Evolutionary conservation across 2,888 invertebrate species (phyloP).

Genomic region (Acleris holmiana): DNA sequence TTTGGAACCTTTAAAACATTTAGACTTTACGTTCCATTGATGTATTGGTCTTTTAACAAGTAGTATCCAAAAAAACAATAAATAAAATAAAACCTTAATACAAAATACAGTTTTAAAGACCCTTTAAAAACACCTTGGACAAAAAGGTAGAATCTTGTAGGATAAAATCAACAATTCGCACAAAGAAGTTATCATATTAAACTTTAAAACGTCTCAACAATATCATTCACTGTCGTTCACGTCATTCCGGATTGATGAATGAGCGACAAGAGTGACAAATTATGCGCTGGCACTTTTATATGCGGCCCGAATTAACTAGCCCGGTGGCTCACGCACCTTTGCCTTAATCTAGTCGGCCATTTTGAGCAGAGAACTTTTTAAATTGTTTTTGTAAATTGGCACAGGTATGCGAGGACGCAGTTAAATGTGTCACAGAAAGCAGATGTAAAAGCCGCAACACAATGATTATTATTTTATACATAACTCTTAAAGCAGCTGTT

Average conservation of each 20-base stretch:
- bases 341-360: slow-evolving; percentile 39
- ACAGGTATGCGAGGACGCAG: slow-evolving; percentile 28
- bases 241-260: slow-evolving; percentile 42
- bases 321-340: slow-evolving; percentile 54
- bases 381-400: slow-evolving; percentile 35
- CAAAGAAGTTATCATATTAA: slow-evolving; percentile 21
- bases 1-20: too few relatives aligned
- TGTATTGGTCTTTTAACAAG: too few relatives aligned
- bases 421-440: slow-evolving; percentile 29
- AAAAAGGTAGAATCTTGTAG: too few relatives aligned
- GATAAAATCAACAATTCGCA: too few relatives aligned
- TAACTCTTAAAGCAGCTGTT: slow-evolving; percentile 32
- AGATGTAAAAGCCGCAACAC: slow-evolving; percentile 29
- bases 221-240: slow-evolving; percentile 32
- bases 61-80: too few relatives aligned
- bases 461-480: slow-evolving; percentile 35
- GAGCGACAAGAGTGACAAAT: slow-evolving; percentile 51
- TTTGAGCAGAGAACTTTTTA: slow-evolving; percentile 35
- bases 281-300: slow-evolving; percentile 18
- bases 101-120: too few relatives aligned
- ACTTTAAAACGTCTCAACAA: slow-evolving; percentile 24
- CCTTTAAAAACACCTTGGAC: too few relatives aligned
- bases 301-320: slow-evolving; percentile 47
- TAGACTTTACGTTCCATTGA: too few relatives aligned
- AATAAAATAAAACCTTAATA: too few relatives aligned